Conservation (phyloP, 2,888 invertebrate species). For the Drosophila anceps region DNA sequence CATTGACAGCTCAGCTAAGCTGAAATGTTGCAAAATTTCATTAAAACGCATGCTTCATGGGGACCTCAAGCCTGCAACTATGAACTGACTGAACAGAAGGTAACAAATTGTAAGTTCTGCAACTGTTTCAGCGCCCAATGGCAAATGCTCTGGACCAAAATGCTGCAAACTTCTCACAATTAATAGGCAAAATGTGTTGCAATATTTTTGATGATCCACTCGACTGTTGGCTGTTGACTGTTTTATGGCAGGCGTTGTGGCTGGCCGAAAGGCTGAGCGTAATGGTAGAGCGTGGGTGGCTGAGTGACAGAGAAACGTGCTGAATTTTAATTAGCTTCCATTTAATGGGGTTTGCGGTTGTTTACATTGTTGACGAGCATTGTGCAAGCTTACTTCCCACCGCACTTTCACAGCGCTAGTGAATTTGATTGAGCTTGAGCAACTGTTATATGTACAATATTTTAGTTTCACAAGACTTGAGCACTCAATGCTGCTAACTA, state of each 20-base stretch:
- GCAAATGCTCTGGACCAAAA: slow-evolving; percentile 15
- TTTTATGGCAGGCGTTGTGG: slow-evolving; percentile 67
- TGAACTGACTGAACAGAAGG: slow-evolving; percentile 21
- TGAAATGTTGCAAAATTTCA: slow-evolving; percentile 68
- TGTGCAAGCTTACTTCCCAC: slow-evolving; percentile 17
- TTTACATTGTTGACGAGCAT: slow-evolving; percentile 48
- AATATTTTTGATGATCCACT: slow-evolving; percentile 74
- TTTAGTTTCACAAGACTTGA: slow-evolving; percentile 4
- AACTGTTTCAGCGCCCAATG: slow-evolving; percentile 25
- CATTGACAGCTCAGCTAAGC: slow-evolving; percentile 33
- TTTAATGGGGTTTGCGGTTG: slow-evolving; percentile 66
- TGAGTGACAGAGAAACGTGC: slow-evolving; percentile 60
- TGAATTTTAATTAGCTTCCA: slow-evolving; percentile 77
- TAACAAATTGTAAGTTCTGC: slow-evolving; percentile 46
- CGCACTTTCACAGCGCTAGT: slow-evolving; percentile 7
- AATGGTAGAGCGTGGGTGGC: neutral
- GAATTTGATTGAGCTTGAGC: slow-evolving; percentile 34
- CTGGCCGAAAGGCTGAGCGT: slow-evolving; percentile 15
- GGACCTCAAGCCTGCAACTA: neutral
- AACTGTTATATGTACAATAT: neutral
- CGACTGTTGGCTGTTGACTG: slow-evolving; percentile 51
- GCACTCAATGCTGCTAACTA: neutral
- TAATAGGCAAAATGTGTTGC: slow-evolving; percentile 80
- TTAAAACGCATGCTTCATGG: slow-evolving; percentile 49
- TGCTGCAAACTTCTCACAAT: slow-evolving; percentile 52